Conservation (phyloP, 1,140 invertebrate genomes). For the Caenorhabditis remanei region DNA sequence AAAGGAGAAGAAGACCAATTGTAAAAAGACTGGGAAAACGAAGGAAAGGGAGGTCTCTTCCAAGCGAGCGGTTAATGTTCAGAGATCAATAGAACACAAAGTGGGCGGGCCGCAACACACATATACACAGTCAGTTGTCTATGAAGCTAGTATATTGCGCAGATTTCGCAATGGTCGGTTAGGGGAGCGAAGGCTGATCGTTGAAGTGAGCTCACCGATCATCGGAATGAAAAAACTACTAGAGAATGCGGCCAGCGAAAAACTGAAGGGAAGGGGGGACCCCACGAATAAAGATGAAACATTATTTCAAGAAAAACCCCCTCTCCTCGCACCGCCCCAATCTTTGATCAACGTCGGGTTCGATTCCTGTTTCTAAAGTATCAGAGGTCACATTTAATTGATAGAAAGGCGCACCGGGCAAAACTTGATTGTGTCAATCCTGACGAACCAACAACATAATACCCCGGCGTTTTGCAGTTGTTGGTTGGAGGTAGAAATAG, state of each 20-base stretch:
- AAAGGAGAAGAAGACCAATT: slow-evolving; percentile 55
- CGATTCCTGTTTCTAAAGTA: slow-evolving; percentile 48
- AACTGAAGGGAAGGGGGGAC: not conserved
- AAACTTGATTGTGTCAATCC: slow-evolving; percentile 53
- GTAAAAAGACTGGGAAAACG: slow-evolving; percentile 53
- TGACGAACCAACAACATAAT: slow-evolving; percentile 40
- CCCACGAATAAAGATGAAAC: slow-evolving; percentile 49
- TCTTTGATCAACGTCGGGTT: slow-evolving; percentile 33
- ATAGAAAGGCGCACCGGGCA: not conserved
- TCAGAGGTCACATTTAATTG: slow-evolving; percentile 53
- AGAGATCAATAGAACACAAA: slow-evolving; percentile 55
- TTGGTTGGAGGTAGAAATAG: not conserved
- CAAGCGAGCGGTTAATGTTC: slow-evolving; percentile 56
- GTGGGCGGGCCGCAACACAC: slow-evolving; percentile 31
- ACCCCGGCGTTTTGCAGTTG: slow-evolving; percentile 12
- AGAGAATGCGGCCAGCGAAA: slow-evolving; percentile 21
- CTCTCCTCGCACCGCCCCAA: not conserved
- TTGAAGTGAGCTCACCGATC: slow-evolving; percentile 52
- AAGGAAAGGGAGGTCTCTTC: slow-evolving; percentile 53
- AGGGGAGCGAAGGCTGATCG: slow-evolving; percentile 21
- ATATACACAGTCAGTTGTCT: slow-evolving; percentile 52
- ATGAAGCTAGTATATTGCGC: slow-evolving; percentile 52
- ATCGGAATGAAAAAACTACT: slow-evolving; percentile 53
- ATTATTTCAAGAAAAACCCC: not conserved
- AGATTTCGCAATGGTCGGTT: slow-evolving; percentile 51